phyloP scores from a whole-genome alignment of 30 jellyfish, hydroid and myxozoan genomes.

The Nemopilema nomurai region DNA sequence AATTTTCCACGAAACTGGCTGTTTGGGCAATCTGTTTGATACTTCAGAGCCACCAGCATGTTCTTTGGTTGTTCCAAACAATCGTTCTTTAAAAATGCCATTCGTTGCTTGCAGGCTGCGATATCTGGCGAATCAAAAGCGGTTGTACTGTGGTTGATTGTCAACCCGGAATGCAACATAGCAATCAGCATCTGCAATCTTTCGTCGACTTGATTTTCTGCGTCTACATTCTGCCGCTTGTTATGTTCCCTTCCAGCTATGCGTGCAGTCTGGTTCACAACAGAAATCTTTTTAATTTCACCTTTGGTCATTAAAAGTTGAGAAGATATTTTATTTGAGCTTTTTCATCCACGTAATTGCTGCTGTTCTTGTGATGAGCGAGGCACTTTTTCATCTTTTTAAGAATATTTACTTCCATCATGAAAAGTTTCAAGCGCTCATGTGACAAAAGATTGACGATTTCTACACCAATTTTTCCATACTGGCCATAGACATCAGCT shows the following conservation, averaged over 20 bases:
- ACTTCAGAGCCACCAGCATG: no score
- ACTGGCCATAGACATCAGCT: slow-evolving; percentile 57
- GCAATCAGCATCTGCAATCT: slow-evolving; percentile 42
- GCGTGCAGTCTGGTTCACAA: slow-evolving; percentile 33
- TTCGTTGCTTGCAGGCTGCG: no score
- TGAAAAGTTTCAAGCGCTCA: slow-evolving; percentile 14
- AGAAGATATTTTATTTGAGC: slow-evolving; percentile 34
- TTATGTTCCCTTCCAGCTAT: neutral
- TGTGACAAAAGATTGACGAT: slow-evolving; percentile 27
- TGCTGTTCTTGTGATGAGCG: slow-evolving; percentile 47
- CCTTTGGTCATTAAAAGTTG: slow-evolving; percentile 39
- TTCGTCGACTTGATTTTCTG: slow-evolving; percentile 36
- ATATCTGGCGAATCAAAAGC: no score
- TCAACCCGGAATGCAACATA: slow-evolving; percentile 23
- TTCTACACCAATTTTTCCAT: neutral
- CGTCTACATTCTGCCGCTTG: slow-evolving; percentile 22
- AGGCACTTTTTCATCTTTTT: slow-evolving; percentile 13
- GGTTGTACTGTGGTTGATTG: no score
- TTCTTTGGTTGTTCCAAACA: no score
- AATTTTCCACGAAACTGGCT: no score
- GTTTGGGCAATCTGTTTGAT: no score
- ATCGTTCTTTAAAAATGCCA: no score
- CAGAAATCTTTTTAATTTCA: slow-evolving; percentile 38
- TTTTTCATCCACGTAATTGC: slow-evolving; percentile 28
- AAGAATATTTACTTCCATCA: slow-evolving; percentile 9